Conservation (phyloP, 2,797 vertebrate species). For the Tauraco hartlaubi region DNA sequence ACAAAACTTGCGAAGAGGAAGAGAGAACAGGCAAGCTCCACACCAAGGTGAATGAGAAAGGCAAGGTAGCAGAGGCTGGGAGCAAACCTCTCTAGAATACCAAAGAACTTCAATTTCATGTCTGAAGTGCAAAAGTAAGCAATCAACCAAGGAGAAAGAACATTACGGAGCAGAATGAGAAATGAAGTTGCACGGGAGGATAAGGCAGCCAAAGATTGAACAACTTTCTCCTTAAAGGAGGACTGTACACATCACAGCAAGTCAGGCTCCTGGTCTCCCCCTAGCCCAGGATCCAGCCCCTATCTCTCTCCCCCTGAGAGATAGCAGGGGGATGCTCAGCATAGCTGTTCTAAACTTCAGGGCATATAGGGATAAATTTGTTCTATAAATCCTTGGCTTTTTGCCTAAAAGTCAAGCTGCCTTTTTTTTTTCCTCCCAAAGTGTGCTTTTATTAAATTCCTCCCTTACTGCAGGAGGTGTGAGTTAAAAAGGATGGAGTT, state of each 20-base stretch:
- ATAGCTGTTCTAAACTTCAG: not conserved
- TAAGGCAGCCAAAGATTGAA: slow-evolving; percentile 55
- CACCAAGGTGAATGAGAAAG: slow-evolving; percentile 14
- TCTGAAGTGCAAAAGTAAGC: slow-evolving; percentile 60
- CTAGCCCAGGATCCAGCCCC: not conserved
- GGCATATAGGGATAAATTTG: not conserved
- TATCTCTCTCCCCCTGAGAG: not conserved
- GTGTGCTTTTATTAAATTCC: not conserved
- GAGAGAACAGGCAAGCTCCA: not conserved
- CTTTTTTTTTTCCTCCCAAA: not conserved
- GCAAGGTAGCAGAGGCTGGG: not conserved
- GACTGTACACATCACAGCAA: not conserved
- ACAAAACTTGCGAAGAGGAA: not conserved
- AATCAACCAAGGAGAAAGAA: slow-evolving; percentile 75
- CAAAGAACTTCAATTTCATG: slow-evolving; percentile 61
- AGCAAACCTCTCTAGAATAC: slow-evolving; percentile 61
- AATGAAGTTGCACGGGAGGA: slow-evolving; percentile 49
- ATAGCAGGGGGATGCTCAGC: not conserved
- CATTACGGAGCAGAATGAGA: slow-evolving; percentile 66
- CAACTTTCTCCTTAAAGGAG: slow-evolving; percentile 30
- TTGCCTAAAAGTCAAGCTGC: not conserved
- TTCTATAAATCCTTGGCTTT: not conserved
- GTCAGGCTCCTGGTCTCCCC: not conserved
- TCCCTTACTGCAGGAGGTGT: not conserved
- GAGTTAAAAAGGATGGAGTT: not conserved